A percentile compares a stretch with the other conserved stretches of the same genome.
Conservation (phyloP, 2,113 vertebrate genomes). For the Barnardius zonarius region DNA sequence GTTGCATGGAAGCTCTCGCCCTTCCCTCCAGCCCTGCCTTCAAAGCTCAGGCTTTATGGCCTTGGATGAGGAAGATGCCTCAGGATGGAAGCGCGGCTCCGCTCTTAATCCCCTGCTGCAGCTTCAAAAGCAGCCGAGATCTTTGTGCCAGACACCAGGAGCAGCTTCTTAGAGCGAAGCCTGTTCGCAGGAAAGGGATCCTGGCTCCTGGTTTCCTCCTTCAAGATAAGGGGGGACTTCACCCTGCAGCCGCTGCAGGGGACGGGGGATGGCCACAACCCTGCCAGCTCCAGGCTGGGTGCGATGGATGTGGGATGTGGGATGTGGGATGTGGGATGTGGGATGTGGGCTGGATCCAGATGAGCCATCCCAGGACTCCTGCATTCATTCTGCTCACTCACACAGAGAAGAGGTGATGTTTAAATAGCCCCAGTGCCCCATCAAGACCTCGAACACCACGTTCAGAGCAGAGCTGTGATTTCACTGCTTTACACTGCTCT, state of each 20-base stretch:
- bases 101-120: rapidly evolving
- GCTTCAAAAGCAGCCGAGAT: not conserved
- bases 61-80: not conserved
- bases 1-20: not conserved
- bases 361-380: not conserved
- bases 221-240: not conserved
- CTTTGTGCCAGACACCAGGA: not conserved
- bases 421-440: not conserved
- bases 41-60: not conserved
- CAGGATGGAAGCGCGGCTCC: rapidly evolving
- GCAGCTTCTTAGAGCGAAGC: not conserved
- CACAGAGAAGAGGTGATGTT: not conserved
- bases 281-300: not conserved
- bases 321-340: not conserved
- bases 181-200: not conserved
- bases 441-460: not conserved
- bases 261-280: rapidly evolving
- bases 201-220: not conserved
- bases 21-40: not conserved
- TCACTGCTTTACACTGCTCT: not conserved
- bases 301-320: not conserved
- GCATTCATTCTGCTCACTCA: not conserved
- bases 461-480: not conserved
- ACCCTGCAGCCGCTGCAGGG: not conserved
- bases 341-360: not conserved